Conservation (phyloP, 2,888 invertebrate genomes). For the Amitus sp. region DNA sequence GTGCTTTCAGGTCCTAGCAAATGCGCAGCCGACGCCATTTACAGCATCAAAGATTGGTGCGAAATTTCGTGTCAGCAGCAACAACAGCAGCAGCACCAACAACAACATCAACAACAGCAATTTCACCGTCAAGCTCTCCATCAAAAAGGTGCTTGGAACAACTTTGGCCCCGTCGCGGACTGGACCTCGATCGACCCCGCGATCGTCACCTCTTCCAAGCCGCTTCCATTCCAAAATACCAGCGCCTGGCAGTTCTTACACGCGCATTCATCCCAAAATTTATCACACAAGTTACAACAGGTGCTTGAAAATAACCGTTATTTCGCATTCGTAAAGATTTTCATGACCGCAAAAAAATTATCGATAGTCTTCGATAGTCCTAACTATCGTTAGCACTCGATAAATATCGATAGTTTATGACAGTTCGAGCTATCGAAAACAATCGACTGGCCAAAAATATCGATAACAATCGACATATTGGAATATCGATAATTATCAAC, state of each 20-base stretch:
- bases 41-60: conserved; percentile 68
- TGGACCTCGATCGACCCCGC: conserved; percentile 95
- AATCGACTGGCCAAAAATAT: no score
- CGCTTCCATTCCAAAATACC: conserved; percentile 63
- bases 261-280: conserved; percentile 58
- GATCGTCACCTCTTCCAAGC: conserved; percentile 81
- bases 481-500: no score
- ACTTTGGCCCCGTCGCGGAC: conserved; percentile 72
- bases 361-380: no score
- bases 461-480: no score
- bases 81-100: conserved; percentile 64
- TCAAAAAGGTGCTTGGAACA: conserved; percentile 62
- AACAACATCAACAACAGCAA: conserved; percentile 62
- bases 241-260: conserved; percentile 63
- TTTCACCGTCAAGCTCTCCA: conserved; percentile 64
- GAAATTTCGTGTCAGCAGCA: conserved; percentile 54
- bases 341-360: no score
- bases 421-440: no score
- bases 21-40: conserved; percentile 58
- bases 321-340: no score
- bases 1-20: conserved; percentile 55
- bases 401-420: no score
- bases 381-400: no score
- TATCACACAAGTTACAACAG: conserved; percentile 63
- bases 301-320: conserved; percentile 45